Evolutionary conservation across 2,888 invertebrate species (phyloP).

Genomic region (Acanthosepion lycidas): DNA sequence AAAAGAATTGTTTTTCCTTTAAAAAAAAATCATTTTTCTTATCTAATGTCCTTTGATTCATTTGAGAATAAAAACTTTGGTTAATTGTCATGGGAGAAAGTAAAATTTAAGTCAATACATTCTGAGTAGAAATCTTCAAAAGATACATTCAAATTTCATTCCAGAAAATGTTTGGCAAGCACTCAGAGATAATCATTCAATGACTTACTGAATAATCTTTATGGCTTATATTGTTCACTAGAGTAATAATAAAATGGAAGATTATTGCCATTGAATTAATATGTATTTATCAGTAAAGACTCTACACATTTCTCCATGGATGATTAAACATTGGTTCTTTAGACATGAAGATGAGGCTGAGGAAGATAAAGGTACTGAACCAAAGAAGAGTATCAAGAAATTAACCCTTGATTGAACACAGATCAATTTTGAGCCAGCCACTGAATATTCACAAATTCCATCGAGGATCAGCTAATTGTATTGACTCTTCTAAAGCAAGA

Average conservation of each 20-base stretch:
- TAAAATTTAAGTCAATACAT: not conserved
- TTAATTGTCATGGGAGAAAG: not conserved
- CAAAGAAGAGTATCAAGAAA: not conserved
- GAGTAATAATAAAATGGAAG: not conserved
- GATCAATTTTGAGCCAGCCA: not conserved
- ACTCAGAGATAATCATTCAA: not conserved
- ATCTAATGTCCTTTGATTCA: not conserved
- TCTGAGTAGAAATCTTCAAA: not conserved
- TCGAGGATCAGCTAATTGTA: conserved; percentile 12
- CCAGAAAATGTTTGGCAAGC: not conserved
- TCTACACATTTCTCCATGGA: not conserved
- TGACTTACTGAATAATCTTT: not conserved
- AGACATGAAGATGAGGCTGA: not conserved
- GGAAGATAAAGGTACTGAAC: not conserved
- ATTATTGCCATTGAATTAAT: conserved; percentile 33
- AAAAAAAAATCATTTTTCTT: no score
- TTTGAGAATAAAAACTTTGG: not conserved
- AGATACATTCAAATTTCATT: conserved; percentile 33
- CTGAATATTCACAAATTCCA: not conserved
- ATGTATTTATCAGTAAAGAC: not conserved
- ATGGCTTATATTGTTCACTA: not conserved
- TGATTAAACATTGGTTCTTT: not conserved
- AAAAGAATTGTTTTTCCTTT: no score
- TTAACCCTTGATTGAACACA: not conserved
- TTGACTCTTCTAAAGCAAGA: not conserved